Evolutionary conservation across 2,797 vertebrate species (phyloP), one percentile per base, ranked within the genome.

Genomic region (Salarias fasciatus): DNA sequence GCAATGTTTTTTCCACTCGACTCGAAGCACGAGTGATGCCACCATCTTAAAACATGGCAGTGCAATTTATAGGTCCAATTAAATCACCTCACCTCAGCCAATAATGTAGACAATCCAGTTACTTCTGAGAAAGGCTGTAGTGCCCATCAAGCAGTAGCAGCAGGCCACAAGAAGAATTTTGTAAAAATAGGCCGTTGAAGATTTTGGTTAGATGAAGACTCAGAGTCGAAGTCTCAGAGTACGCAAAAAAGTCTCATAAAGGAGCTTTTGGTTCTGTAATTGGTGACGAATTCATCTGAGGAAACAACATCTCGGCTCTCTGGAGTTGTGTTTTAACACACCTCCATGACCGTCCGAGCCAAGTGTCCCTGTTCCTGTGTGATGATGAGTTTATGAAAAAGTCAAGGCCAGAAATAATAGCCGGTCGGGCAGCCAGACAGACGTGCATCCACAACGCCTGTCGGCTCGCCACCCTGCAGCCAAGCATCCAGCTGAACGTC

Each of bases 331-430:
- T 59, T 83, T 73, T 59, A 78, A 47, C 68, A 68, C 63, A 76
- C 51, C 28, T 72, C 50, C 46, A 47, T 29, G 63, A 62, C 72
- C 46, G 57, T 59, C 63, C 41, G 1, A n/a, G 67, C 64, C 75
- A 69, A 77, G 75, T 57, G 57, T 64, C 69, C 69, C 61, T 58
- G 54, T 63, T 69, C 57, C 77, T 72, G 65, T 80, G 71, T 72
- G 72, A 73, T 36, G 72, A 73, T 36, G 67, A 79, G 68, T 54
- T 76, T 59, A 71, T 73, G 64, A 62, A 64, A 65, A 43, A 54
- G 67, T 49, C 53, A 75, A 51, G 65, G 69, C 57, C 43, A 69
- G 61, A 61, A 75, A 85, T 77, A 73, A 72, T 61, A 63, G 57
- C 40, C 64, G 67, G 37, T 6, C 4, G 79, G 15, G 50, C 75